Evolutionary conservation across 2,888 invertebrate genomes (phyloP).

Genomic region (Drosophila prolongata): DNA sequence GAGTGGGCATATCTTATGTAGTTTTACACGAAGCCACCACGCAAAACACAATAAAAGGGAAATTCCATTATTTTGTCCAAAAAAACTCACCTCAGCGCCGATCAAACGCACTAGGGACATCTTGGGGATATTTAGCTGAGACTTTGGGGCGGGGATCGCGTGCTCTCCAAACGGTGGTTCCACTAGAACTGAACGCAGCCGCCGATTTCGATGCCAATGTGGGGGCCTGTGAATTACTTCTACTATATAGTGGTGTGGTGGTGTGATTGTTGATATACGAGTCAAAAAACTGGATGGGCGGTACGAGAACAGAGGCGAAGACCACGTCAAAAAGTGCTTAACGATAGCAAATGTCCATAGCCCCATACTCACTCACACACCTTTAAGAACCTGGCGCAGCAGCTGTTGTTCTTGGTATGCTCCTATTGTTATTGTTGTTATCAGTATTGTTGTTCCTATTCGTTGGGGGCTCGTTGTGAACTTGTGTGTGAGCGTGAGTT

Average conservation of each 20-base stretch:
- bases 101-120: constrained; percentile 82
- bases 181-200: constrained; percentile 78
- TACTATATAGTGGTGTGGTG: constrained; percentile 23
- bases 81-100: constrained; percentile 80
- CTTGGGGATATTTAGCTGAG: constrained; percentile 34
- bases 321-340: constrained; percentile 31
- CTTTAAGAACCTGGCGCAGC: constrained; percentile 55
- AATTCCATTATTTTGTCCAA: neutral
- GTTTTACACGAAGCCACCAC: no score
- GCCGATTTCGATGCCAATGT: constrained; percentile 57
- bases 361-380: constrained; percentile 2
- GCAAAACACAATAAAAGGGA: neutral
- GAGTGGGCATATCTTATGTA: no score
- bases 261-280: constrained; percentile 64
- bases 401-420: constrained; percentile 43
- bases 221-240: constrained; percentile 31
- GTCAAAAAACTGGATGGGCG: constrained; percentile 16
- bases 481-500: constrained; percentile 20
- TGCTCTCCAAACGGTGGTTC: constrained; percentile 71
- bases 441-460: constrained; percentile 24
- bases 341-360: constrained; percentile 19
- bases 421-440: constrained; percentile 45
- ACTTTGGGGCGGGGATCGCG: constrained; percentile 35
- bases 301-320: constrained; percentile 11
- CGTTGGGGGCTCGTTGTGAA: constrained; percentile 66